Evolutionary conservation across 2,113 vertebrate genomes (phyloP).

Genomic region (Rallus limicola): DNA sequence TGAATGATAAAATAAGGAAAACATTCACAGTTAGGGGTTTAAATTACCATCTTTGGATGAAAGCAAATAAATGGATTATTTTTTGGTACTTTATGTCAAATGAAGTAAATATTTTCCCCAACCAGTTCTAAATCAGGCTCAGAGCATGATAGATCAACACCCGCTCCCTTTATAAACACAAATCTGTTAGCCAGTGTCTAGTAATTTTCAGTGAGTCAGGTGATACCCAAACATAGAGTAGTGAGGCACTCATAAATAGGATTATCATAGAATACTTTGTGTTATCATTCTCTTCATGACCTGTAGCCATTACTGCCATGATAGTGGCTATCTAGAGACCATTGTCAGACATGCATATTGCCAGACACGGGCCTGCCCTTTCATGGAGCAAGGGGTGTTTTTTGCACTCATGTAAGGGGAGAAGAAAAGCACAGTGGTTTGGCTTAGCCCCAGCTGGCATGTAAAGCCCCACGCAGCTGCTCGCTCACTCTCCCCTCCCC

Average conservation of each 20-base stretch:
- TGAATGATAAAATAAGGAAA: background rate
- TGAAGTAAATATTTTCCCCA: background rate
- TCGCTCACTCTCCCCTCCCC: no score
- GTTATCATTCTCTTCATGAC: background rate
- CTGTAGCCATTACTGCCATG: background rate
- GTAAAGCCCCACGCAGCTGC: no score
- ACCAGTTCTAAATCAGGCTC: background rate
- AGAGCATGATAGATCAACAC: background rate
- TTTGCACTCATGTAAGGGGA: background rate
- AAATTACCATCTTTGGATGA: background rate
- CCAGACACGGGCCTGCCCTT: background rate
- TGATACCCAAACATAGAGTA: background rate
- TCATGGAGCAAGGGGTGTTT: background rate
- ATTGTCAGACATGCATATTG: background rate
- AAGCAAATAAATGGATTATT: background rate
- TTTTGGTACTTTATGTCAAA: background rate
- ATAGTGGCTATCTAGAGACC: background rate
- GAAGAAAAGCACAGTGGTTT: background rate
- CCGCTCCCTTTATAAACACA: background rate
- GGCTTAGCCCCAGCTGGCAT: no score
- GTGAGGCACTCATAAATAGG: background rate
- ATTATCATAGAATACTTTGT: background rate
- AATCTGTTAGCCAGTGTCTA: background rate
- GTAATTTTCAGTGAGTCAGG: background rate
- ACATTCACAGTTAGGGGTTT: background rate